Percentiles rank a stretch among this genome's conserved stretches.
Conservation (phyloP, 2,888 invertebrate genomes). For the Nymphalis polychloros region DNA sequence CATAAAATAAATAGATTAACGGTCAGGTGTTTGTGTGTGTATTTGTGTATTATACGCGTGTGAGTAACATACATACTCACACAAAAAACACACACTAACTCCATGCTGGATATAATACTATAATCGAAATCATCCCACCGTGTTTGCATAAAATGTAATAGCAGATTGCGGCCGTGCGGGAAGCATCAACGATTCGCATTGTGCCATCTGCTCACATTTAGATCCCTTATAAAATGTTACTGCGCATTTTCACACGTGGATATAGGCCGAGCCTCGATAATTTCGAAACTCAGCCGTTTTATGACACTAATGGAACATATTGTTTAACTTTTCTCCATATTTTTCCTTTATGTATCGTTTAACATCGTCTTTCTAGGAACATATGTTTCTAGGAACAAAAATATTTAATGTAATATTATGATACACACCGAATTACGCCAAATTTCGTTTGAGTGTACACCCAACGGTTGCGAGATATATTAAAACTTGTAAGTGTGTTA, state of each 20-base stretch:
- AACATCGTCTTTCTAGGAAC: conserved; percentile 1
- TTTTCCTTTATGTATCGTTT: conserved; percentile 54
- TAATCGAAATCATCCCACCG: conserved; percentile 67
- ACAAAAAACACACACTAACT: conserved; percentile 12
- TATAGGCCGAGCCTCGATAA: conserved; percentile 67
- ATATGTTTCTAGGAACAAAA: not conserved
- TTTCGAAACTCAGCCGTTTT: conserved; percentile 75
- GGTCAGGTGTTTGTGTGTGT: too few species aligned
- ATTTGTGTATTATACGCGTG: too few species aligned
- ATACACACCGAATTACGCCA: not conserved
- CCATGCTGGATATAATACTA: conserved; percentile 51
- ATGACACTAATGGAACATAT: conserved; percentile 77
- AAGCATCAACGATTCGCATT: conserved; percentile 71
- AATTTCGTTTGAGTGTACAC: not conserved
- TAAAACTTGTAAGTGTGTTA: too few species aligned
- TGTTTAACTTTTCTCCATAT: conserved; percentile 66
- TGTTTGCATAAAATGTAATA: conserved; percentile 79
- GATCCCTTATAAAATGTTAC: conserved; percentile 81
- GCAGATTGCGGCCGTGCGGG: conserved; percentile 73
- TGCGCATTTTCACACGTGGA: conserved; percentile 78
- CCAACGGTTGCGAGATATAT: too few species aligned
- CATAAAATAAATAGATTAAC: too few species aligned
- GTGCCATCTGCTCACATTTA: conserved; percentile 79
- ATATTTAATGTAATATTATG: not conserved
- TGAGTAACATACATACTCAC: too few species aligned